Evolutionary conservation across 1,140 invertebrate species (phyloP), one percentile per base, ranked within the genome.

Genomic region (Heliothis virescens): DNA sequence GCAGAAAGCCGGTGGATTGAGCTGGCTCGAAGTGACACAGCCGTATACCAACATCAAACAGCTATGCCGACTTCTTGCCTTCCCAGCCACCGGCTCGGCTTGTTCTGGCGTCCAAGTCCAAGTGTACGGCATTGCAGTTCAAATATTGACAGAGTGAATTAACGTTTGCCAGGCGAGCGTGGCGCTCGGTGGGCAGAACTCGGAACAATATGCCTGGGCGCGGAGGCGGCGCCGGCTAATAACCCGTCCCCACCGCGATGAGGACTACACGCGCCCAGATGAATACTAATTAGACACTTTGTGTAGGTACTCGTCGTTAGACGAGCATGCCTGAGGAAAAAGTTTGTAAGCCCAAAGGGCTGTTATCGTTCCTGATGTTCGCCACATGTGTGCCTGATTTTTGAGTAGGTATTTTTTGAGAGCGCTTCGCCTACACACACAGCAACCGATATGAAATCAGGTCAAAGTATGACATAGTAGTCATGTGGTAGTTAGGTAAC

Each of bases 11-110:
- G 92, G 90, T 94, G 95, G 93, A 92, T 95, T 95, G 95, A 96
- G 95, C 92, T 96, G 96, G 95, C 96, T 95, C 91, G 96, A 96
- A 96, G 96, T 95, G 95, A 95, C 96, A 96, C 95, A 96, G 96
- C 96, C 95, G 95, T 93, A 95, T 95, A 94, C 93, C 93, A 95
- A 91, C 90, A 92, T 93, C 94, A 94, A 94, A 96, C 96, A 96
- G 96, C 96, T 96, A 96, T 96, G 96, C 96, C 96, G 95, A 96
- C 96, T 96, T 96, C 96, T 96, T 96, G 96, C 96, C 96, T 96
- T 95, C 95, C 95, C 95, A 94, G 94, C 93, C 95, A 95, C 94
- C 94, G 95, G 92, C 92, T 90, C 83, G 86, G 84, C 74, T 87
- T 85, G 73, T 16, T 75, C 79, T 81, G 82, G 77, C 77, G 86